Percentiles rank a stretch among this genome's conserved stretches.
These are phyloP conservation scores for Lepidostoma basale DNA, from an alignment of 1,140 invertebrate genomes.

Conservation along the genomic window DNA sequence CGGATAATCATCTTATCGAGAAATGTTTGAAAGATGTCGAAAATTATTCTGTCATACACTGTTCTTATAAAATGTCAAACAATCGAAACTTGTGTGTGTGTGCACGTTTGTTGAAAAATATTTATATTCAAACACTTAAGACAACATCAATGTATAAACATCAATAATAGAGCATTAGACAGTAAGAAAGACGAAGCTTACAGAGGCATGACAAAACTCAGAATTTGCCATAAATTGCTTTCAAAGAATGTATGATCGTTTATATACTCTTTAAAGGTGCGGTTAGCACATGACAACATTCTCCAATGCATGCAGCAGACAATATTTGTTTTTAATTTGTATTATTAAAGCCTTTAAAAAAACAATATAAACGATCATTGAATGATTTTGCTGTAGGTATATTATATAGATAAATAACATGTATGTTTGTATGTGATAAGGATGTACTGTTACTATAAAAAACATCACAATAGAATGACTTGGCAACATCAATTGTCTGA, in stretches of 20 bases:
- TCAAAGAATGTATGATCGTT: conserved; percentile 3
- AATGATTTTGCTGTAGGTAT: conserved; percentile 3
- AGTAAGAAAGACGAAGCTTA: conserved; percentile 35
- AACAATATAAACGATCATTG: conserved; percentile 12
- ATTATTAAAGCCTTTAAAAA: not conserved
- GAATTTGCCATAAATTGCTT: conserved; percentile 23
- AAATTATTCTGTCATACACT: not conserved
- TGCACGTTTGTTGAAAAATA: no score
- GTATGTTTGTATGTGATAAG: not conserved
- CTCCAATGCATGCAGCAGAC: no score
- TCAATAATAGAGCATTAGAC: conserved; percentile 29
- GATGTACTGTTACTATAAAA: no score
- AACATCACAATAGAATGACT: conserved; percentile 7
- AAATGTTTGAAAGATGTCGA: conserved; percentile 1
- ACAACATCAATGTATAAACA: conserved; percentile 35
- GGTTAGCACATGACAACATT: no score
- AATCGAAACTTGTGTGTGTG: not conserved
- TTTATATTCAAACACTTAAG: conserved; percentile 16
- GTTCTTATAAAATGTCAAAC: not conserved
- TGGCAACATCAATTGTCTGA: conserved; percentile 6
- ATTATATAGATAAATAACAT: conserved; percentile 3
- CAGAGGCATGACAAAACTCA: conserved; percentile 34
- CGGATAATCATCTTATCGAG: conserved; percentile 1
- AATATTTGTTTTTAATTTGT: no score
- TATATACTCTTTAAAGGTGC: not conserved